Evolutionary conservation across 2,113 vertebrate genomes (phyloP), one percentile per base, ranked within the genome.

Genomic region (Lates calcarifer): DNA sequence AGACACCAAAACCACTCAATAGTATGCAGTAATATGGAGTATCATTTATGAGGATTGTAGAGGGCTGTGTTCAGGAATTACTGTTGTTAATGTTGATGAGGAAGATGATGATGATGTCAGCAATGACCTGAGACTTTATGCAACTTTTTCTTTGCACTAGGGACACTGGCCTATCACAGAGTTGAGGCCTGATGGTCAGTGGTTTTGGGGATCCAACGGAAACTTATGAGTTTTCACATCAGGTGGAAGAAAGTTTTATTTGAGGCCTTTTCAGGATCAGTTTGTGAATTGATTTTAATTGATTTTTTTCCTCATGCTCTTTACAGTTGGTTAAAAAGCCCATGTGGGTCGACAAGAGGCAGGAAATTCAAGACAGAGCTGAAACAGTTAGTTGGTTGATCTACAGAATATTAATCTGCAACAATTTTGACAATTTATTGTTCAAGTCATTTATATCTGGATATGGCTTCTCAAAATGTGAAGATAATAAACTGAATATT

Each of bases 121-220:
- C 74, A 72, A 58, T 83, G 74, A 77, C 69, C 26, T 89, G 87
- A 89, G 79, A 87, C 82, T 87, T 85, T 89, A 92, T 92, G 93
- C 92, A 92, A 92, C 85, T 84, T 87, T 89, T 92, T 78, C 87
- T 93, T 90, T 94, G 90, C 90, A 94, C 91, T 90, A 82, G 77
- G 45, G 87, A 79, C 26, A 65, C 80, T 58, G 68, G 81, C 75
- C 87, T 83, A 83, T 79, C 82, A 87, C 84, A 89, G 87, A 66
- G 84, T 53, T 67, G 81, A 85, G 79, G 86, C 29, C 72, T 72
- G 81, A 51, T 22, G 70, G 66, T 74, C 85, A 79, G 87, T 81
- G 91, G 90, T 91, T 89, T 65, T 66, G 33, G 72, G 66, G 79
- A 43, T 73, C 70, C 77, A 31, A 37, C 53, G 17, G 45, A 28